These are phyloP conservation scores for Rhingia rostrata DNA, from an alignment of 2,888 invertebrate genomes.

Conservation along the genomic window DNA sequence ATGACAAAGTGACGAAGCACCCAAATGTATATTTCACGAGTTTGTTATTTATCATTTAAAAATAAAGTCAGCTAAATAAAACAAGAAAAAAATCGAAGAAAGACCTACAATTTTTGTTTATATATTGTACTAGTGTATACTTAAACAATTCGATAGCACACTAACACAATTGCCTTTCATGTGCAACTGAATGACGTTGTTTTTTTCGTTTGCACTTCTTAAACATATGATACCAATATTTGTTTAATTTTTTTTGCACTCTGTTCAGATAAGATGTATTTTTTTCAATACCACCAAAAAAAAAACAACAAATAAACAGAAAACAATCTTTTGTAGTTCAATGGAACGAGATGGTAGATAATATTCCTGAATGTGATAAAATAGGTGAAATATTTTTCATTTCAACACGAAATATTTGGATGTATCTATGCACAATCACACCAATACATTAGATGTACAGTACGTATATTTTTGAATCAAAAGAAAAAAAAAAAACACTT, in stretches of 20 bases:
- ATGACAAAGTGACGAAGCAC: conserved; percentile 9
- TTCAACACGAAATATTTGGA: background rate
- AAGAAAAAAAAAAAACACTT: conserved; percentile 18
- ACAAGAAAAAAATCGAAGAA: conserved; percentile 1
- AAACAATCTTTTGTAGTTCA: conserved; percentile 41
- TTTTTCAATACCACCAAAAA: conserved; percentile 8
- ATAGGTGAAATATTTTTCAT: conserved; percentile 34
- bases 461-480: conserved; percentile 23
- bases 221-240: conserved; percentile 28
- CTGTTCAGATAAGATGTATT: conserved; percentile 43
- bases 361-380: conserved; percentile 41
- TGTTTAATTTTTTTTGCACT: conserved; percentile 38
- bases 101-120: conserved; percentile 13
- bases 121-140: background rate
- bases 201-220: background rate
- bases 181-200: conserved; percentile 34
- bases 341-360: conserved; percentile 40
- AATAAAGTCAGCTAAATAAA: conserved; percentile 46
- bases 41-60: conserved; percentile 52
- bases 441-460: conserved; percentile 27
- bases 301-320: conserved; percentile 16
- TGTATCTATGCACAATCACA: conserved; percentile 42
- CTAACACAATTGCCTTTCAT: conserved; percentile 21
- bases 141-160: conserved; percentile 16
- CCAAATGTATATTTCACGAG: conserved; percentile 27